Evolutionary conservation across 2,797 vertebrate genomes (phyloP).

Genomic region (Oophaga sylvatica): DNA sequence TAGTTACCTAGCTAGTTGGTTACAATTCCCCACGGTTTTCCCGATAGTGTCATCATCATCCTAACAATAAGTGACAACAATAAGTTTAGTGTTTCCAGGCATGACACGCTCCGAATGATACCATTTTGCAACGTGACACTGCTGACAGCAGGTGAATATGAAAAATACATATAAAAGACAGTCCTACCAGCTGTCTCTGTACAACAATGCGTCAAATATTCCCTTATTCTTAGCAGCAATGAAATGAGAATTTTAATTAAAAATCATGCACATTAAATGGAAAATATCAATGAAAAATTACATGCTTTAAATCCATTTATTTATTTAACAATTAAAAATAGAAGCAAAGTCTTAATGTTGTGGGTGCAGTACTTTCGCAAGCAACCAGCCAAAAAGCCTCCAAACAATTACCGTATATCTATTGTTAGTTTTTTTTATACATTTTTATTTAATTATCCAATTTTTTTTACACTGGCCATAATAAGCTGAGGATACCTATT

Average conservation of each 20-base stretch:
- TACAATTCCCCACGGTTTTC: not conserved
- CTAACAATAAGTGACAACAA: conserved; percentile 25
- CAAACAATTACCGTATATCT: no score
- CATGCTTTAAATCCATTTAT: no score
- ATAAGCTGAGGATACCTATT: no score
- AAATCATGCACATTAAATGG: not conserved
- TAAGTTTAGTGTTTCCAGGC: conserved; percentile 23
- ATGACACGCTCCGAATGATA: conserved; percentile 27
- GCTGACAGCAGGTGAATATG: conserved; percentile 31
- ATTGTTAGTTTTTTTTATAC: no score
- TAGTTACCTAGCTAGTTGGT: not conserved
- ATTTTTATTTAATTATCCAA: no score
- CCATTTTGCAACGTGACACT: conserved; percentile 35
- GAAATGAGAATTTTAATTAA: not conserved
- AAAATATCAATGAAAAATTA: not conserved
- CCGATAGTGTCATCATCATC: conserved; percentile 18
- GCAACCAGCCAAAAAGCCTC: no score
- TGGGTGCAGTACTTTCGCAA: no score
- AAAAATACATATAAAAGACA: conserved; percentile 34
- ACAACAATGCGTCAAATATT: not conserved
- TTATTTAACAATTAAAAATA: no score
- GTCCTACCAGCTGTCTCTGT: not conserved
- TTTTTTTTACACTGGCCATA: no score
- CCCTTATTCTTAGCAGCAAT: not conserved
- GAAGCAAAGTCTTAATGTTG: no score